phyloP scores from a whole-genome alignment of 2,113 vertebrate genomes.

The Sisor rabdophorus region DNA sequence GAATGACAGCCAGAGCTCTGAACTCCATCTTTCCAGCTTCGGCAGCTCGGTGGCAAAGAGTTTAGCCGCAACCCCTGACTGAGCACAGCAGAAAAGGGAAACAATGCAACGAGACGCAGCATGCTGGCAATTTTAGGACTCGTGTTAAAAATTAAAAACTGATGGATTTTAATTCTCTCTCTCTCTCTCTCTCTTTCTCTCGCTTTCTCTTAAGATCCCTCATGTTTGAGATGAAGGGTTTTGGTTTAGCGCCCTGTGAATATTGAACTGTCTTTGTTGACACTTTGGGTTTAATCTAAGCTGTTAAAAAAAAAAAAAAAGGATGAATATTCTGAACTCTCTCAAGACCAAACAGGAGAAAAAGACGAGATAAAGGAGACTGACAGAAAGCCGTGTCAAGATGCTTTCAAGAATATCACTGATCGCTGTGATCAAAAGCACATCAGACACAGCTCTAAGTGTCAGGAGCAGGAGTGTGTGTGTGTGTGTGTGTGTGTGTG shows the following conservation, averaged over 20 bases:
- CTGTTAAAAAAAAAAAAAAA: background rate
- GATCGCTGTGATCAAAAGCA: background rate
- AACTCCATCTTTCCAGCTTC: constrained; percentile 18
- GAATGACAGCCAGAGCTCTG: constrained; percentile 43
- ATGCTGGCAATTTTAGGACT: constrained; percentile 42
- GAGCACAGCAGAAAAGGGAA: background rate
- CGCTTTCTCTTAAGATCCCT: background rate
- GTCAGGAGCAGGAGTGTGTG: no score
- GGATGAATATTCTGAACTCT: background rate
- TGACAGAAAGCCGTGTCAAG: background rate
- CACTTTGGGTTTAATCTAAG: constrained; percentile 31
- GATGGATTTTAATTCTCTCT: constrained; percentile 48
- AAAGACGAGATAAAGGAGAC: background rate
- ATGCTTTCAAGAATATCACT: background rate
- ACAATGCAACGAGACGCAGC: constrained; percentile 39
- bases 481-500: no score
- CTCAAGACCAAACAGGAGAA: background rate
- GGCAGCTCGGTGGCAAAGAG: constrained; percentile 9
- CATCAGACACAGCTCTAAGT: background rate
- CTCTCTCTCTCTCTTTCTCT: no score
- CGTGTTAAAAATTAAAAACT: constrained; percentile 61
- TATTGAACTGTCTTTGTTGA: constrained; percentile 31
- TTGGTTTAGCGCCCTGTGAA: constrained; percentile 38
- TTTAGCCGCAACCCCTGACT: constrained; percentile 5
- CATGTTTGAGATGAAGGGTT: constrained; percentile 34